Evolutionary conservation across 1,140 invertebrate species (phyloP).

Genomic region (Hetaerina americana): DNA sequence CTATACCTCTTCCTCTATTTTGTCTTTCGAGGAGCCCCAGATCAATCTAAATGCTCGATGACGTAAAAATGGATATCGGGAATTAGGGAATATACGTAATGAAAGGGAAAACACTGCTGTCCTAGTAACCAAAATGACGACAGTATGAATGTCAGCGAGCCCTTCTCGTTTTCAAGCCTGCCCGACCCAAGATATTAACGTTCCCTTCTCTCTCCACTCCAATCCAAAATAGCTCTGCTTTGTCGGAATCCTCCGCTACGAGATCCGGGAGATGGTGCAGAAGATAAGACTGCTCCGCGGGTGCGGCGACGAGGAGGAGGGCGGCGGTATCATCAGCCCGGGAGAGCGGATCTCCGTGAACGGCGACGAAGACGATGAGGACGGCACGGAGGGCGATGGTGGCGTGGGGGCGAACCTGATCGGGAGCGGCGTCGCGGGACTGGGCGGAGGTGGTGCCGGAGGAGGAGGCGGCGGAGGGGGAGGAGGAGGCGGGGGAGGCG

Average conservation of each 20-base stretch:
- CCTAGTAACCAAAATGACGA: too few species aligned
- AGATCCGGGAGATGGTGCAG: slow-evolving; percentile 81
- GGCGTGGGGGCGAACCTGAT: slow-evolving; percentile 3
- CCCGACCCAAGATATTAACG: too few species aligned
- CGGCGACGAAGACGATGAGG: slow-evolving; percentile 23
- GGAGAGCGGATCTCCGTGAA: slow-evolving; percentile 12
- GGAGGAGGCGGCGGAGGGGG: slow-evolving; percentile 1
- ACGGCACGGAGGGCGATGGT: slow-evolving; percentile 6
- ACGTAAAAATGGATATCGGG: too few species aligned
- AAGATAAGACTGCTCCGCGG: slow-evolving; percentile 48
- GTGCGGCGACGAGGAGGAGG: background rate
- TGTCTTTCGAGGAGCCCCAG: too few species aligned
- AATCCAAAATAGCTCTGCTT: slow-evolving; percentile 66
- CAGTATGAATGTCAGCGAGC: too few species aligned
- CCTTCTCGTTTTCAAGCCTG: too few species aligned
- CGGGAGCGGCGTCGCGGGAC: background rate
- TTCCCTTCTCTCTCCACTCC: too few species aligned
- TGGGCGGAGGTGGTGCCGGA: background rate
- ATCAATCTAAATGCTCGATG: too few species aligned
- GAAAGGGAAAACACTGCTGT: too few species aligned
- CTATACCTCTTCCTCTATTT: too few species aligned
- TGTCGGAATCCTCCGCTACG: slow-evolving; percentile 68
- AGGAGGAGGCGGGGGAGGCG: slow-evolving; percentile 13
- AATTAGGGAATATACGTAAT: too few species aligned
- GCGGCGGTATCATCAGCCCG: slow-evolving; percentile 22